These are phyloP conservation scores for Panzeria rudis DNA, from an alignment of 2,888 invertebrate species.

Conservation along the genomic window DNA sequence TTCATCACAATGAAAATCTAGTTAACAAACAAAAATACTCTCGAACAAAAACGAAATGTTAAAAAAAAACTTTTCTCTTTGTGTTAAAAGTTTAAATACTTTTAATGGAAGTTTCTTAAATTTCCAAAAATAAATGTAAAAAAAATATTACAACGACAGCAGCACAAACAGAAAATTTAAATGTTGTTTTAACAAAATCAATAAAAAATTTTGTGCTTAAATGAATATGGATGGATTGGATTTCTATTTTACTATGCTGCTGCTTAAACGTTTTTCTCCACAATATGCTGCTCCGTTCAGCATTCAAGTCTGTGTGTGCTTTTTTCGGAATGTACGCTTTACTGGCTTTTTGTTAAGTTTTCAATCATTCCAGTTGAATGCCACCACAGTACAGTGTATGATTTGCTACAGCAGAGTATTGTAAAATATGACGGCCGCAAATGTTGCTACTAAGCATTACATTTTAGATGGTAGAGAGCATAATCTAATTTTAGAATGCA, in stretches of 20 bases:
- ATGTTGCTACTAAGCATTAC: not conserved
- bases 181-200: slow-evolving; percentile 67
- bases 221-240: slow-evolving; percentile 60
- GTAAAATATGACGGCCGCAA: not conserved
- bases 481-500: slow-evolving; percentile 39
- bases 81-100: slow-evolving; percentile 18
- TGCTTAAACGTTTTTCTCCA: slow-evolving; percentile 40
- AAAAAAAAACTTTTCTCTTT: slow-evolving; percentile 12
- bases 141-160: not conserved
- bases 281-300: not conserved
- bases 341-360: slow-evolving; percentile 68
- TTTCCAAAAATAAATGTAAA: slow-evolving; percentile 42
- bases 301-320: slow-evolving; percentile 7
- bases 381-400: slow-evolving; percentile 42
- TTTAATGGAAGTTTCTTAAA: not conserved
- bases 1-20: slow-evolving; percentile 9
- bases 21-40: slow-evolving; percentile 16
- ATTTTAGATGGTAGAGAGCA: not conserved
- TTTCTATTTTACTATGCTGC: slow-evolving; percentile 52
- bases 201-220: slow-evolving; percentile 68
- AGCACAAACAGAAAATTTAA: slow-evolving; percentile 34
- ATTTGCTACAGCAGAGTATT: not conserved
- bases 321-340: slow-evolving; percentile 51
- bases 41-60: not conserved
- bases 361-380: slow-evolving; percentile 71